These are phyloP conservation scores for Chloroceryle aenea DNA, from an alignment of 2,113 vertebrate genomes.

Conservation along the genomic window DNA sequence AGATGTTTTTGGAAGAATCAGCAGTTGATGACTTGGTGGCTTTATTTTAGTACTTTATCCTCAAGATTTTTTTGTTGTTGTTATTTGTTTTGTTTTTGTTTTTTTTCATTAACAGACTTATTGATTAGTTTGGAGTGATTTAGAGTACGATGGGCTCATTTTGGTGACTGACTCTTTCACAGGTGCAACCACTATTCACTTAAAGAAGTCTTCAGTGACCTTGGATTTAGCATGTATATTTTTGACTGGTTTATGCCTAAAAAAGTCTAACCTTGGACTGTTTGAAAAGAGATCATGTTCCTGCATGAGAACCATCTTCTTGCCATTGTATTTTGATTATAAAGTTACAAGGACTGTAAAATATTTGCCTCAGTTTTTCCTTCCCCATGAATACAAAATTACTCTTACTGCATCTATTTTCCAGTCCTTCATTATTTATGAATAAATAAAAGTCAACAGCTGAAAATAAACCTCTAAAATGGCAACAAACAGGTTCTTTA, in stretches of 20 bases:
- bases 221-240: neutral
- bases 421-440: constrained; percentile 20
- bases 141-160: neutral
- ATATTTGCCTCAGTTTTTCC: neutral
- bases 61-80: neutral
- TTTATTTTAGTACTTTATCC: neutral
- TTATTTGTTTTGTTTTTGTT: too few species aligned
- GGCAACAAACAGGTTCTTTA: neutral
- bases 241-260: neutral
- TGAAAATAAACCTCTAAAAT: neutral
- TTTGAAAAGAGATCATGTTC: neutral
- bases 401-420: neutral
- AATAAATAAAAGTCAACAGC: constrained; percentile 5
- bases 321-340: neutral
- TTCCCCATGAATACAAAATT: constrained; percentile 8
- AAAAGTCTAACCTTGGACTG: neutral
- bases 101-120: neutral
- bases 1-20: neutral
- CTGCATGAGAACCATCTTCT: neutral
- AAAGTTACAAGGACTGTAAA: neutral
- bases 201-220: neutral
- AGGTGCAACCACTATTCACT: neutral
- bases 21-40: neutral
- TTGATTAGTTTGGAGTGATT: neutral
- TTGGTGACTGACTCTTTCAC: neutral